phyloP scores from a whole-genome alignment of 2,113 vertebrate genomes.

The Myotis brandtii region DNA sequence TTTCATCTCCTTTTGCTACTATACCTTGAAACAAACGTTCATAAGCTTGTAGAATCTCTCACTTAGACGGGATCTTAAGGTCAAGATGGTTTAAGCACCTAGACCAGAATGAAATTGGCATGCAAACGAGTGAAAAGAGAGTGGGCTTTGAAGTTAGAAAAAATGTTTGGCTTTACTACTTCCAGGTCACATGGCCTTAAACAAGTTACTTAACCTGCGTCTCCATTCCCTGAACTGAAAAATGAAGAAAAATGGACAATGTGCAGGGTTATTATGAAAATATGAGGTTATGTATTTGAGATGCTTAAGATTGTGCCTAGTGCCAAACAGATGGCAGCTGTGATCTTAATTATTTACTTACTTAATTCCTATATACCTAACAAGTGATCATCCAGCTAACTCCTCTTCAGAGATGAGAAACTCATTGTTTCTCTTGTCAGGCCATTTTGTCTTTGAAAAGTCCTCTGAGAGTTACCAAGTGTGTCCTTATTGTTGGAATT shows the following conservation, averaged over 20 bases:
- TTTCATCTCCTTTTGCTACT: slow-evolving; percentile 43
- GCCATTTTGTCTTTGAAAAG: slow-evolving; percentile 13
- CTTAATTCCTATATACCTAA: not conserved
- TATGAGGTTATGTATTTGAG: not conserved
- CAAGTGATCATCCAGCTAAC: slow-evolving; percentile 1
- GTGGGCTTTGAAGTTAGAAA: not conserved
- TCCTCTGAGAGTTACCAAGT: not conserved
- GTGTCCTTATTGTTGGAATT: not conserved
- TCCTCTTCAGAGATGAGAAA: not conserved
- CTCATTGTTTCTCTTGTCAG: not conserved
- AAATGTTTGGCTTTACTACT: slow-evolving; percentile 16
- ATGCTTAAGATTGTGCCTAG: not conserved
- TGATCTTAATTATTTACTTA: slow-evolving; percentile 12
- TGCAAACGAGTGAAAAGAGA: not conserved
- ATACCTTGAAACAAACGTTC: not conserved
- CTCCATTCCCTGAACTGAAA: not conserved
- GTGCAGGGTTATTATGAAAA: not conserved
- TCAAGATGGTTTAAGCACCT: slow-evolving; percentile 32
- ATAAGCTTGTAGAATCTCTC: slow-evolving; percentile 36
- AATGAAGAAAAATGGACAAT: not conserved
- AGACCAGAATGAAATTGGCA: not conserved
- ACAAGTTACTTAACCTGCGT: not conserved
- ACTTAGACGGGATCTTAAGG: slow-evolving; percentile 23
- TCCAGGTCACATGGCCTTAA: not conserved
- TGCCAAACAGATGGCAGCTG: not conserved